Percentiles rank a stretch among this genome's conserved stretches.
Evolutionary conservation across 2,113 vertebrate species (phyloP).

Genomic region (Tupaia chinensis): DNA sequence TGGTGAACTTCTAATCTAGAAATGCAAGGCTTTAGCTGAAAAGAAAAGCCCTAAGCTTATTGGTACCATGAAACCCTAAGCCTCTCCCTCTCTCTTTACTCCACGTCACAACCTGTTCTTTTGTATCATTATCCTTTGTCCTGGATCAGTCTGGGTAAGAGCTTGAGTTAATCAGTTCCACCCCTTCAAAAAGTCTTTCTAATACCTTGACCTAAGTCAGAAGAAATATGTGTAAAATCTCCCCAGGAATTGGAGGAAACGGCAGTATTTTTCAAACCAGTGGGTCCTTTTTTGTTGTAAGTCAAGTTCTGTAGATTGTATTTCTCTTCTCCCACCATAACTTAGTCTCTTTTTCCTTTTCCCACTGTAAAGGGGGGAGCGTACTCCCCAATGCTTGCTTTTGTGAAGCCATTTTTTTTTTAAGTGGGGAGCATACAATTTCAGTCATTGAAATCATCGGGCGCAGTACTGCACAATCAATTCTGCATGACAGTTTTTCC

Average conservation of each 20-base stretch:
- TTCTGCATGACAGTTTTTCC: not conserved
- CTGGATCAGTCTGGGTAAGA: constrained; percentile 62
- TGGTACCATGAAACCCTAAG: constrained; percentile 53
- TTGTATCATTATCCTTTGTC: constrained; percentile 58
- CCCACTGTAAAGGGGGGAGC: not conserved
- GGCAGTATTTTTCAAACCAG: constrained; percentile 62
- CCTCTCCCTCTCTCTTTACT: not conserved
- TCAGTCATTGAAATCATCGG: not conserved
- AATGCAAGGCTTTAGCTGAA: constrained; percentile 62
- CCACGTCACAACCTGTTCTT: constrained; percentile 32
- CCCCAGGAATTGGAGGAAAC: constrained; percentile 49
- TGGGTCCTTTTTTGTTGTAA: constrained; percentile 38
- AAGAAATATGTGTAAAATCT: constrained; percentile 71
- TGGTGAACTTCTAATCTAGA: constrained; percentile 57
- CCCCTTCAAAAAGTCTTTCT: constrained; percentile 66
- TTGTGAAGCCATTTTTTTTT: not conserved
- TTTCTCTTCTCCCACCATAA: constrained; percentile 6
- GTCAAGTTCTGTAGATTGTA: constrained; percentile 31
- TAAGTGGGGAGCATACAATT: not conserved
- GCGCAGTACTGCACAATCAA: not conserved
- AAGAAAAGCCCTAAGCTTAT: constrained; percentile 54
- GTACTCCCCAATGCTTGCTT: not conserved
- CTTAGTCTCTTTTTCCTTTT: constrained; percentile 14
- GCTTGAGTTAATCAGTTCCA: constrained; percentile 73
- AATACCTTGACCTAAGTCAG: constrained; percentile 73